These are phyloP conservation scores for Hirtodrosophila cameraria DNA, from an alignment of 2,888 invertebrate genomes.

Conservation along the genomic window DNA sequence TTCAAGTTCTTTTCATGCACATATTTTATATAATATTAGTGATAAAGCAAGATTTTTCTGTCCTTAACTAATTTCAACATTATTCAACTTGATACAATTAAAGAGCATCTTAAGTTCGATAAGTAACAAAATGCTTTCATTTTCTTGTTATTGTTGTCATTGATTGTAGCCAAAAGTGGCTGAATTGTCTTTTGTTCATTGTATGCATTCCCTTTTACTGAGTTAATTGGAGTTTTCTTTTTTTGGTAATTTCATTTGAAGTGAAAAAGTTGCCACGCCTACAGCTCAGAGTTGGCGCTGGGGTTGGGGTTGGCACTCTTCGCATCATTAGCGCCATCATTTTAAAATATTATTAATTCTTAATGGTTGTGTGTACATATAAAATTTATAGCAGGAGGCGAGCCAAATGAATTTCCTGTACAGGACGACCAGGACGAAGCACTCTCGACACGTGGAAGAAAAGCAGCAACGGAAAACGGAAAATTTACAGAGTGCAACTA, in stretches of 20 bases:
- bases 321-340: conserved; percentile 75
- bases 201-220: conserved; percentile 35
- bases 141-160: conserved; percentile 42
- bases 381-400: conserved; percentile 57
- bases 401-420: conserved; percentile 74
- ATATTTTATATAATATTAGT: no score
- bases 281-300: no score
- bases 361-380: conserved; percentile 68
- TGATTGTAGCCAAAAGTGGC: conserved; percentile 49
- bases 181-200: conserved; percentile 38
- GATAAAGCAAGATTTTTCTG: no score
- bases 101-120: conserved; percentile 22
- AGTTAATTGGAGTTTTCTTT: conserved; percentile 43
- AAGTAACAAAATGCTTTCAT: neutral
- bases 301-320: conserved; percentile 22
- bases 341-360: conserved; percentile 76
- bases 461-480: conserved; percentile 69
- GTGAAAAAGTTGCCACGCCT: conserved; percentile 26
- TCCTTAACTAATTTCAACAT: no score
- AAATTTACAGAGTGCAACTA: conserved; percentile 69
- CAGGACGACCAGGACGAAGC: conserved; percentile 31
- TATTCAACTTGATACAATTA: no score
- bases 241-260: conserved; percentile 2
- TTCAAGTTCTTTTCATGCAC: no score
- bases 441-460: conserved; percentile 56